phyloP scores from a whole-genome alignment of 2,797 vertebrate species.

The Squalus acanthias region DNA sequence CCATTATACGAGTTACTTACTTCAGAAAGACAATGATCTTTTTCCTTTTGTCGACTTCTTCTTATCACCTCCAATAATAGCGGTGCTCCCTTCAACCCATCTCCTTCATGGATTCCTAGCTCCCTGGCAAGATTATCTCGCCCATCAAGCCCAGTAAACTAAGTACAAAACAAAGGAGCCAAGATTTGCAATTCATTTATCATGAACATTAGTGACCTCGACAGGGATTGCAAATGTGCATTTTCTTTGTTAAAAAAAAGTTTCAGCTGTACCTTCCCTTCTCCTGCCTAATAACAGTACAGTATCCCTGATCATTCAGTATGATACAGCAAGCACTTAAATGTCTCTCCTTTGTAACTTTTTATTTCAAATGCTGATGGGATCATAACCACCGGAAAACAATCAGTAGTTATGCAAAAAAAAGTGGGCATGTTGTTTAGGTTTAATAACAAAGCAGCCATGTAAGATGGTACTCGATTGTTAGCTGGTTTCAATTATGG shows the following conservation, averaged over 20 bases:
- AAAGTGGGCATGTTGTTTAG: not conserved
- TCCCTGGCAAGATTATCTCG: slow-evolving; percentile 72
- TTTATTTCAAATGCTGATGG: too few species aligned
- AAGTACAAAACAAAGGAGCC: not conserved
- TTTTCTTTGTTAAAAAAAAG: not conserved
- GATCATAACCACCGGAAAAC: too few species aligned
- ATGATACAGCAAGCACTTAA: not conserved
- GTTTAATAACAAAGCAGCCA: not conserved
- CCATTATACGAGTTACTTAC: slow-evolving; percentile 51
- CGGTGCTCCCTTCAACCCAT: slow-evolving; percentile 64
- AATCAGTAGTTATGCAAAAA: not conserved
- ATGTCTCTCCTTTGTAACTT: too few species aligned
- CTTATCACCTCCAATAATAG: slow-evolving; percentile 75
- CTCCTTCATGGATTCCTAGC: slow-evolving; percentile 68
- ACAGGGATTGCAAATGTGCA: not conserved
- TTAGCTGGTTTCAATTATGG: not conserved
- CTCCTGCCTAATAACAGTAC: not conserved
- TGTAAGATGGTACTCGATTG: not conserved
- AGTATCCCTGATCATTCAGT: not conserved
- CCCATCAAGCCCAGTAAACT: slow-evolving; percentile 70
- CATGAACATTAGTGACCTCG: not conserved
- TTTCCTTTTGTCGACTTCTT: slow-evolving; percentile 61
- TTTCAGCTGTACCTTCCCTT: not conserved
- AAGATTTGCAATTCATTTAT: not conserved
- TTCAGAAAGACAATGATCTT: slow-evolving; percentile 47